Conservation (phyloP, 2,888 invertebrate genomes). For the Bimastos eiseni region DNA sequence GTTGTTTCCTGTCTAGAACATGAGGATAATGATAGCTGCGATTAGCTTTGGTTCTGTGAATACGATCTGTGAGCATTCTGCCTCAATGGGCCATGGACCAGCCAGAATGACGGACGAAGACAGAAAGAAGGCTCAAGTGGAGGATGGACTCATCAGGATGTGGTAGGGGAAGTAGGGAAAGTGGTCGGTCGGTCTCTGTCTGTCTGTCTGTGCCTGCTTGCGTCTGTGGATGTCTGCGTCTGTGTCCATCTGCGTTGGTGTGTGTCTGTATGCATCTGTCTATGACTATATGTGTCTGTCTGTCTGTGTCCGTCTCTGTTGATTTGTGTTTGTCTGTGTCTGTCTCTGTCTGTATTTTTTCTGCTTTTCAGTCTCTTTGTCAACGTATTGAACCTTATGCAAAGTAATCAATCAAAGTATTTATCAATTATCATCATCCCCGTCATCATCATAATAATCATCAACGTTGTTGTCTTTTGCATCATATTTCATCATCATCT, state of each 20-base stretch:
- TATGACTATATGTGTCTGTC: too few species aligned
- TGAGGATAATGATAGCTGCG: conserved; percentile 65
- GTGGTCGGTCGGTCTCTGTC: neutral
- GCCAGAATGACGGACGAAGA: conserved; percentile 74
- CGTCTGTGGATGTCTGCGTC: too few species aligned
- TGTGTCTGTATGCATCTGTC: too few species aligned
- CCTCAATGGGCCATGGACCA: conserved; percentile 91
- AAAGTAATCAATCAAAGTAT: too few species aligned
- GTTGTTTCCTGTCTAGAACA: conserved; percentile 43
- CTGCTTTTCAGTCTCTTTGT: too few species aligned
- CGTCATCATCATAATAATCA: neutral
- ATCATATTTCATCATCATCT: neutral
- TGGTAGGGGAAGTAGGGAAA: conserved; percentile 47
- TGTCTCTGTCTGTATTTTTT: neutral
- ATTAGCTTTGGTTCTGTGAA: conserved; percentile 95
- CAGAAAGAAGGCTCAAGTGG: conserved; percentile 76
- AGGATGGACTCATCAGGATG: conserved; percentile 80
- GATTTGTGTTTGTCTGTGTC: neutral
- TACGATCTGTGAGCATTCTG: conserved; percentile 88
- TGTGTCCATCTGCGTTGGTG: too few species aligned
- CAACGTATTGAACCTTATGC: too few species aligned
- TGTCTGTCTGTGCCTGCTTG: too few species aligned
- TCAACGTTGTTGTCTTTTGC: neutral
- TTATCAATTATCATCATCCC: neutral
- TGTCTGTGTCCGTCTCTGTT: too few species aligned